phyloP scores from a whole-genome alignment of 2,888 invertebrate genomes.

The Ophion obscuratus region DNA sequence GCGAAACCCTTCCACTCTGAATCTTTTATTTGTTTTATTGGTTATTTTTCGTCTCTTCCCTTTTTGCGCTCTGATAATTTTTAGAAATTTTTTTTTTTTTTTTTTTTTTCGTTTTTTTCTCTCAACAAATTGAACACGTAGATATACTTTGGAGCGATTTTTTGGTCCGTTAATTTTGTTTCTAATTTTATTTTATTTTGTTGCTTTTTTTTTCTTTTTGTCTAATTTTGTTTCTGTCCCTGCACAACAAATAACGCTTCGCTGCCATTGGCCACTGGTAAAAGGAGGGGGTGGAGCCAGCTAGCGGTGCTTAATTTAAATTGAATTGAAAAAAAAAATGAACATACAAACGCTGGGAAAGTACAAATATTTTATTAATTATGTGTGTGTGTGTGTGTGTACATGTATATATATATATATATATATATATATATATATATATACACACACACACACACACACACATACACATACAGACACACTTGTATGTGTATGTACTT shows the following conservation, averaged over 20 bases:
- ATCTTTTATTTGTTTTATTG: slow-evolving; percentile 47
- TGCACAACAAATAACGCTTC: slow-evolving; percentile 78
- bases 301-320: slow-evolving; percentile 76
- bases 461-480: no score
- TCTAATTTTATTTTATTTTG: slow-evolving; percentile 51
- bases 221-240: slow-evolving; percentile 66
- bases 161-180: slow-evolving; percentile 24
- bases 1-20: slow-evolving; percentile 29
- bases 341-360: slow-evolving; percentile 42
- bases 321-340: slow-evolving; percentile 71
- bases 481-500: slow-evolving; percentile 5
- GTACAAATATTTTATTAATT: slow-evolving; percentile 28
- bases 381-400: slow-evolving; percentile 33
- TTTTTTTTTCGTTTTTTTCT: neutral
- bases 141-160: slow-evolving; percentile 39
- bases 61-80: slow-evolving; percentile 12
- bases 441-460: no score
- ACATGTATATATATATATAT: slow-evolving; percentile 25
- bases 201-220: slow-evolving; percentile 53
- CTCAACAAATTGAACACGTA: slow-evolving; percentile 37
- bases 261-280: slow-evolving; percentile 83
- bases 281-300: slow-evolving; percentile 84
- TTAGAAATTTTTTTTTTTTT: slow-evolving; percentile 23
- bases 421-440: no score
- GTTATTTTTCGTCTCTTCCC: slow-evolving; percentile 46